These are phyloP conservation scores for Dexiosoma caninum DNA, from an alignment of 2,888 invertebrate species.

Conservation along the genomic window DNA sequence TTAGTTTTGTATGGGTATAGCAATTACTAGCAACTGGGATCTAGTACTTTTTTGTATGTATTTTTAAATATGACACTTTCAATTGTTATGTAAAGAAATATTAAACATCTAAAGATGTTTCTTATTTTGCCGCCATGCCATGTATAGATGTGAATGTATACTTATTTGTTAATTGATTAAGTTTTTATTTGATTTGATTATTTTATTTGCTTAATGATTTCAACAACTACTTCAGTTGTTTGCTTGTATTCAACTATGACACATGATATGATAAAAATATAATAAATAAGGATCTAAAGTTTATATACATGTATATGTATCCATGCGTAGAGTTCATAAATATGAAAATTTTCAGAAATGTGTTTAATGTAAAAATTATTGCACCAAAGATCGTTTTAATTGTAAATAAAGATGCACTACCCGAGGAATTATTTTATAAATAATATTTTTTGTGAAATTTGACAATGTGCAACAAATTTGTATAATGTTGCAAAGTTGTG, in stretches of 20 bases:
- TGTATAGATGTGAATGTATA: conserved; percentile 49
- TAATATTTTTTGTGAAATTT: too few species aligned
- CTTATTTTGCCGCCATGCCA: conserved; percentile 57
- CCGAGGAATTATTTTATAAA: too few species aligned
- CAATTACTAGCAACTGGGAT: not conserved
- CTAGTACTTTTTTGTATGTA: not conserved
- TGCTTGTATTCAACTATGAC: conserved; percentile 5
- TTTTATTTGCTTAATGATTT: conserved; percentile 54
- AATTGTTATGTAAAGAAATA: conserved; percentile 65
- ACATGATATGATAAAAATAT: not conserved
- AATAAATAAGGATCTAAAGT: too few species aligned
- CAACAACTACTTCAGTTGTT: conserved; percentile 51
- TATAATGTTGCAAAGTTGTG: too few species aligned
- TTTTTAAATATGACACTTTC: conserved; percentile 64
- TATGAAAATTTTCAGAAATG: too few species aligned
- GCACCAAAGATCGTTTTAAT: too few species aligned
- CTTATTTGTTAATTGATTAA: conserved; percentile 33
- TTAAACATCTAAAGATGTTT: conserved; percentile 58
- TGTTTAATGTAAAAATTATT: too few species aligned
- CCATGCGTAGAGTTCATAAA: too few species aligned
- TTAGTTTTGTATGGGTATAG: not conserved
- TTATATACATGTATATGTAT: too few species aligned
- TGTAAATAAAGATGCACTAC: too few species aligned
- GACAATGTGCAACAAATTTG: too few species aligned
- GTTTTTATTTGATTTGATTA: conserved; percentile 27